phyloP scores from a whole-genome alignment of 2,888 invertebrate genomes.

The Malachius bipustulatus region DNA sequence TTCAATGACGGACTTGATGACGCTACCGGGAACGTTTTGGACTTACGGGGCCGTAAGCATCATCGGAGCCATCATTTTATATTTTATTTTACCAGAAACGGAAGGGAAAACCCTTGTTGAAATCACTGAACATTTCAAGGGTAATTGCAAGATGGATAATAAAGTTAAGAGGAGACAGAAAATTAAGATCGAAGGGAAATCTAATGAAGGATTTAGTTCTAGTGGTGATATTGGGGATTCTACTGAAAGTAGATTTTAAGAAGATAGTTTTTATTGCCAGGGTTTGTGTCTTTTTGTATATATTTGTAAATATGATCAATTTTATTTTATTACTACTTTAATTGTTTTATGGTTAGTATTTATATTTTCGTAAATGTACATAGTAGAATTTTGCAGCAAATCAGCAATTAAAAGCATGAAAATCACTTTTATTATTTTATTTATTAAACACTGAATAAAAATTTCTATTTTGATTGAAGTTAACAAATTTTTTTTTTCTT shows the following conservation, averaged over 20 bases:
- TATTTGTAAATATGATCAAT: too few species aligned
- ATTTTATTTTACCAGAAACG: constrained; percentile 66
- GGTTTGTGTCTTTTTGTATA: too few species aligned
- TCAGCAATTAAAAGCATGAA: too few species aligned
- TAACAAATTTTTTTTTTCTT: too few species aligned
- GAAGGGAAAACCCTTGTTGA: constrained; percentile 64
- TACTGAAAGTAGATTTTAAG: constrained; percentile 1
- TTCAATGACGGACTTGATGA: constrained; percentile 48
- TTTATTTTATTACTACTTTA: too few species aligned
- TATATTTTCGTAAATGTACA: too few species aligned
- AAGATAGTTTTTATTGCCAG: constrained; percentile 1
- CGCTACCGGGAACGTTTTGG: constrained; percentile 61
- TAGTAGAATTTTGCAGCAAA: too few species aligned
- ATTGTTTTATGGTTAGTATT: too few species aligned
- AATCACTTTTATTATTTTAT: too few species aligned
- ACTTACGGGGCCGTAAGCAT: constrained; percentile 54
- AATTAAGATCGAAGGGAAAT: too few species aligned
- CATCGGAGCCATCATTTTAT: constrained; percentile 51
- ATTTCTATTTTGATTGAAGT: too few species aligned
- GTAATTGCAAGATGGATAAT: constrained; percentile 42
- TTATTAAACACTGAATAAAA: too few species aligned
- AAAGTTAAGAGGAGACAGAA: constrained; percentile 38
- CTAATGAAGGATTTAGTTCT: neutral
- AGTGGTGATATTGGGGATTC: neutral
- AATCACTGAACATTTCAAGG: constrained; percentile 58